Base-by-base conservation (phyloP, 2,888 invertebrate species). In the Pachydiplax longipennis region DNA sequence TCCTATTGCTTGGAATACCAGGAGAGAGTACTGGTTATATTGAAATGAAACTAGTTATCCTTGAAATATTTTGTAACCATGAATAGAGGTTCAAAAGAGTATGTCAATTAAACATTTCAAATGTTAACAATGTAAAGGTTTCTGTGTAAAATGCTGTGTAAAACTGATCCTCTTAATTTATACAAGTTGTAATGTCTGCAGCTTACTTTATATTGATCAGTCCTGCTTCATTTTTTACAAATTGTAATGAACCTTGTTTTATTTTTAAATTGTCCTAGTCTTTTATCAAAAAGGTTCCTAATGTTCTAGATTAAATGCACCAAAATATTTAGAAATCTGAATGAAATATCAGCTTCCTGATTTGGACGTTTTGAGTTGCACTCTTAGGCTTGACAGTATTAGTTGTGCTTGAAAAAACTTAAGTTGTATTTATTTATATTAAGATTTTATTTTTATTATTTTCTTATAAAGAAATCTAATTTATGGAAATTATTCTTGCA, bases 221-320 rank as follows among this genome's bases (percentile, higher is more conserved):
- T 53, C 48, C 48, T 48, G 48, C 48, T 18, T 8, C 0, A 4
- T n/a, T 65, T n/a, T 25, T 13, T 15, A 31, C 22, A 31, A 25
- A 73, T 73, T 25, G 13, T 73, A 18, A 15, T 73, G 87, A 35
- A 61, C 22, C 25, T 18, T 87, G 37, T 37, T 87, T 37, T 87
- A n/a, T 61, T 40, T n/a, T 31, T 58, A 6, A 58, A 87, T 25
- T 22, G 10, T 40, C 87, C 87, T 87, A 87, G 87, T 87, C 87
- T 65, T 87, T 22, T 61, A 87, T 87, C 61, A 58, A 8, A n/a
- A 61, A 58, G 58, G 87, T 87, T 87, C 87, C 87, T 87, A 87
- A 65, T 87, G 58, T 87, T 87, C 87, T 37, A 87, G 87, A 40
- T 87, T 65, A 87, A 37, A 13, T 22, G 31, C 31, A 58, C 22